Conservation (phyloP, 2,113 vertebrate species). For the Drymodes brunneopygia region DNA sequence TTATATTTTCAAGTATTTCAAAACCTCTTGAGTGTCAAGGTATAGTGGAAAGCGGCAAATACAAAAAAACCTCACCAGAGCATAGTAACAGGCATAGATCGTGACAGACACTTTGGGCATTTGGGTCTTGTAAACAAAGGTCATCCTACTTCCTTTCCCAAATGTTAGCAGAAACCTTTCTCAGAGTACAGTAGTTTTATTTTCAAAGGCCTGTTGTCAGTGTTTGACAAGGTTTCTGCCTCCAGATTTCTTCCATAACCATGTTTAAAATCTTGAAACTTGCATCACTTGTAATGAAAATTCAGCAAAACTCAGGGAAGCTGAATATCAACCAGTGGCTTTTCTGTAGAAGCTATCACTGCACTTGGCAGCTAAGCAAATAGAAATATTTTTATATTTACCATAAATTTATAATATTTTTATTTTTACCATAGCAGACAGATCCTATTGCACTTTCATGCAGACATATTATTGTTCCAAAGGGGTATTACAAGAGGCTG, state of each 20-base stretch:
- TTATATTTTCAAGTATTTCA: constrained; percentile 36
- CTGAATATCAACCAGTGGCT: not conserved
- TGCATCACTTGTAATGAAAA: constrained; percentile 7
- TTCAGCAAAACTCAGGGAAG: not conserved
- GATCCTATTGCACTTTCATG: not conserved
- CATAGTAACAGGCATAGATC: not conserved
- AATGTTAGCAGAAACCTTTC: constrained; percentile 39
- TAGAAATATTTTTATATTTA: not conserved
- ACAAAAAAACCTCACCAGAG: not conserved
- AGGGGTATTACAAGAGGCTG: not conserved
- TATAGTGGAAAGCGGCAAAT: not conserved
- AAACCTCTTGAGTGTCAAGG: not conserved
- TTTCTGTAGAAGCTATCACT: not conserved
- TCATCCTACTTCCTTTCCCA: constrained; percentile 3
- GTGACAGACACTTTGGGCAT: not conserved
- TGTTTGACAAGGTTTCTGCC: constrained; percentile 43
- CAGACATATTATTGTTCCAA: not conserved
- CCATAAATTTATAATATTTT: not conserved
- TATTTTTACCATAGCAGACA: not conserved
- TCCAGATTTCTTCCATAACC: constrained; percentile 25
- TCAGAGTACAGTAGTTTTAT: constrained; percentile 14
- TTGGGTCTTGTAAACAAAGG: constrained; percentile 33
- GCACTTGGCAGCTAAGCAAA: not conserved
- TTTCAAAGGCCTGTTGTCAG: constrained; percentile 16
- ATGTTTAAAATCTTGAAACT: constrained; percentile 17